These are phyloP conservation scores for Drosophila oshimai DNA, from an alignment of 1,140 invertebrate species.

Conservation along the genomic window DNA sequence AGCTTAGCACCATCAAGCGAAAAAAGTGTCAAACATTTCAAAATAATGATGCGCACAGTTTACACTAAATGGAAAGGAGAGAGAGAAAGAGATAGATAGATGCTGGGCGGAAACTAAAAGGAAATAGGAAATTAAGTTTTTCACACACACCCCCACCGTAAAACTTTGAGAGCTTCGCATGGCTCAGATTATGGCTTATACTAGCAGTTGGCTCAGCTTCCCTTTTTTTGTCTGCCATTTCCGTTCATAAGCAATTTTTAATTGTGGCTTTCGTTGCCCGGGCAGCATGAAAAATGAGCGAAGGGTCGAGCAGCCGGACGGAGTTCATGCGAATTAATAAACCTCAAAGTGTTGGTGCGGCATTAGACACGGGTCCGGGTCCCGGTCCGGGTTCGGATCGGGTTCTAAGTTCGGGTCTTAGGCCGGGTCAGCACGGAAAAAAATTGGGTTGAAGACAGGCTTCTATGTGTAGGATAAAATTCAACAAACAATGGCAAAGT, in stretches of 20 bases:
- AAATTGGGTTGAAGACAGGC: no score
- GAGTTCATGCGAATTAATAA: conserved; percentile 80
- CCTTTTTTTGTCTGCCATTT: conserved; percentile 55
- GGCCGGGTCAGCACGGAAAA: not conserved
- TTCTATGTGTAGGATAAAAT: no score
- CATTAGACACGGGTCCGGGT: conserved; percentile 24
- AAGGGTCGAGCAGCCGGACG: conserved; percentile 26
- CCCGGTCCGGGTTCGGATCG: not conserved
- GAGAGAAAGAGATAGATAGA: not conserved
- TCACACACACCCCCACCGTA: not conserved
- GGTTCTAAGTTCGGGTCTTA: not conserved
- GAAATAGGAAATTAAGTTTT: conserved; percentile 76
- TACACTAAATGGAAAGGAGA: conserved; percentile 59
- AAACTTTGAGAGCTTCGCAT: conserved; percentile 57
- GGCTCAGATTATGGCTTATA: conserved; percentile 25
- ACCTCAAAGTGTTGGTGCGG: conserved; percentile 50
- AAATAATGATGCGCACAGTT: conserved; percentile 78
- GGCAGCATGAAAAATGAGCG: conserved; percentile 71
- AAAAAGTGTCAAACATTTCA: conserved; percentile 79
- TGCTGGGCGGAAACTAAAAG: conserved; percentile 36
- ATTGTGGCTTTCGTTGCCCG: conserved; percentile 66
- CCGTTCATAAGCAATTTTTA: conserved; percentile 79
- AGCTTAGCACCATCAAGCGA: conserved; percentile 63
- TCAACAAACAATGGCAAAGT: no score
- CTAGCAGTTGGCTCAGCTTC: conserved; percentile 11